Percentiles rank a stretch among this genome's conserved stretches.
Evolutionary conservation across 2,888 invertebrate genomes (phyloP).

Genomic region (Augochlorella aurata): DNA sequence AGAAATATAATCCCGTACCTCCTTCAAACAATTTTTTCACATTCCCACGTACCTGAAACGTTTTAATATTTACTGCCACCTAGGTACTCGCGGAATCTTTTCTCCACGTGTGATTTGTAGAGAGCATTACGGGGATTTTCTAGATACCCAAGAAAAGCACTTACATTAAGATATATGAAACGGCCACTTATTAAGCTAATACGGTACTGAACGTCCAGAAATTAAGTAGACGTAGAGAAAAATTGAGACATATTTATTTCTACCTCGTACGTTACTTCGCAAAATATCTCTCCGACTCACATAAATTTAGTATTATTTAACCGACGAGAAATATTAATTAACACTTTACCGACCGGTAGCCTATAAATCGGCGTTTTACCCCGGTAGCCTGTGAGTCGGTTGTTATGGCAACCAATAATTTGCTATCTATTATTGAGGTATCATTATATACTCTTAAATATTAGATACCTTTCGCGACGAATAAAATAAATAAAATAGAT

Average conservation of each 20-base stretch:
- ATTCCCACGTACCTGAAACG: background rate
- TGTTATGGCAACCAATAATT: too few species aligned
- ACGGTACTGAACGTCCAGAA: background rate
- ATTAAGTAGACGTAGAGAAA: background rate
- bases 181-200: conserved; percentile 13
- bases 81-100: background rate
- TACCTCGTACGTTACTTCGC: background rate
- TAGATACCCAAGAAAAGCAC: conserved; percentile 16
- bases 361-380: too few species aligned
- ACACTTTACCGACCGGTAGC: too few species aligned
- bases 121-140: conserved; percentile 7
- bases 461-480: too few species aligned
- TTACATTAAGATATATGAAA: conserved; percentile 10
- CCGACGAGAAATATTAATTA: background rate
- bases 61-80: conserved; percentile 8
- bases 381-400: too few species aligned
- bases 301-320: background rate
- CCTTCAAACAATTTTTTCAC: conserved; percentile 5
- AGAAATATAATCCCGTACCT: background rate
- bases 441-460: too few species aligned
- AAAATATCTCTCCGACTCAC: background rate
- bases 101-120: conserved; percentile 10
- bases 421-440: too few species aligned
- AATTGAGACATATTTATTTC: background rate
- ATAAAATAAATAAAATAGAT: too few species aligned